Percentiles rank a stretch among this genome's conserved stretches.
Evolutionary conservation across 53 echinoderm and acorn worm genomes (phyloP).

Genomic region (Echinometra lucunter): DNA sequence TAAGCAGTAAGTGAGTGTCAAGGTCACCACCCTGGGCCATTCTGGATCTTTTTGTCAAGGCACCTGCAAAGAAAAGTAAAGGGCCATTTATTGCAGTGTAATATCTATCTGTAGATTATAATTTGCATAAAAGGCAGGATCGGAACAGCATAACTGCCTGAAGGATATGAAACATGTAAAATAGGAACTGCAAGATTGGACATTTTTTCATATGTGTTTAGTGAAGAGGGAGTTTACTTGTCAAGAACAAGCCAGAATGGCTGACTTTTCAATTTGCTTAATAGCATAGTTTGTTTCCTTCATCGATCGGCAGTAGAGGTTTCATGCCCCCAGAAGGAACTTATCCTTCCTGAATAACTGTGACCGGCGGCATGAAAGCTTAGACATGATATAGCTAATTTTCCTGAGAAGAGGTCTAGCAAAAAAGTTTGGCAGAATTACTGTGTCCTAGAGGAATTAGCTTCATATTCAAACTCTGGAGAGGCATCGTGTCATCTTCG

Average conservation of each 20-base stretch:
- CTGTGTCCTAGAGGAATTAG: background rate
- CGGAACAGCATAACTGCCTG: background rate
- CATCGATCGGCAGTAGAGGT: background rate
- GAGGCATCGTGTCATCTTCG: background rate
- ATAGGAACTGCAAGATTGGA: background rate
- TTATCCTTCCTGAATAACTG: background rate
- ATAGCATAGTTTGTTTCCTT: background rate
- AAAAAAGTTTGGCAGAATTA: background rate
- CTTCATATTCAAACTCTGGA: background rate
- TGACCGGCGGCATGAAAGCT: background rate
- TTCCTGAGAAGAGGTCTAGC: background rate
- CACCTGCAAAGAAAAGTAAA: constrained; percentile 6
- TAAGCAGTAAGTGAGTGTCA: background rate
- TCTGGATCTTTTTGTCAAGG: background rate
- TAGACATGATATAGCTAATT: background rate
- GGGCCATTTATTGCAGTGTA: background rate
- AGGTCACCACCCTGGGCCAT: constrained; percentile 51
- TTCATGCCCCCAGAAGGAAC: background rate
- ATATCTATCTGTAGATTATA: background rate
- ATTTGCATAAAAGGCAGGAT: background rate
- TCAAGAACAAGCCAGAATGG: background rate
- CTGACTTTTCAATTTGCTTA: background rate
- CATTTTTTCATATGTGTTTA: background rate
- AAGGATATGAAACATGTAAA: background rate
- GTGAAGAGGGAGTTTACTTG: background rate